Conservation (phyloP, 2,113 vertebrate genomes). For the Limnothrissa miodon region DNA sequence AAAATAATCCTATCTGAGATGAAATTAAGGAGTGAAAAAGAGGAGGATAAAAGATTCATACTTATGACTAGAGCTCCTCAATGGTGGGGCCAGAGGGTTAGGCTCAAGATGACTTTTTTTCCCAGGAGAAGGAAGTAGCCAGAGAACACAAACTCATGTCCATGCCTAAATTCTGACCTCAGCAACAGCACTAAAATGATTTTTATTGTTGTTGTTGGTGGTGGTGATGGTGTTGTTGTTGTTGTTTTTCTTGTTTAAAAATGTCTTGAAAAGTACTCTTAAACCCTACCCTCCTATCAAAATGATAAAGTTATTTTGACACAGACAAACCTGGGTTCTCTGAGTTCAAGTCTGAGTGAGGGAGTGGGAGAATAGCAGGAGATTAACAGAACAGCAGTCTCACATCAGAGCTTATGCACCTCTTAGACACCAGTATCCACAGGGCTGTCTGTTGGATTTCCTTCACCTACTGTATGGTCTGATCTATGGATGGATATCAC, state of each 20-base stretch:
- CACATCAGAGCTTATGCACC: not conserved
- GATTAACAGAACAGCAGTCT: not conserved
- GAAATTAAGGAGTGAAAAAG: conserved; percentile 35
- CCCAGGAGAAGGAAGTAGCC: no score
- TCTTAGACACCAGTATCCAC: not conserved
- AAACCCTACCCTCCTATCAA: not conserved
- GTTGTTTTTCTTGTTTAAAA: not conserved
- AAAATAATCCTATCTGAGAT: conserved; percentile 43
- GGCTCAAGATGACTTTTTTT: conserved; percentile 21
- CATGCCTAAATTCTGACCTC: not conserved
- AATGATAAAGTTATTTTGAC: not conserved
- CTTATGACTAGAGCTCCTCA: conserved; percentile 51
- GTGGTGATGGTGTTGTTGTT: not conserved
- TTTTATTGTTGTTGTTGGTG: not conserved
- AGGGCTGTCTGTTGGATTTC: not conserved
- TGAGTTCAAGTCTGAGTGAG: not conserved
- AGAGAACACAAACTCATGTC: not conserved
- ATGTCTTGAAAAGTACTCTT: not conserved
- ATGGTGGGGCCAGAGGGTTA: conserved; percentile 54
- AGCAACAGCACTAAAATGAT: not conserved
- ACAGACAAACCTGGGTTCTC: not conserved
- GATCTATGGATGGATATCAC: not conserved
- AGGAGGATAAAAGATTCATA: conserved; percentile 49
- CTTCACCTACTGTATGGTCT: not conserved
- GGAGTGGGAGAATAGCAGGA: not conserved